Base-by-base conservation (phyloP, 2,888 invertebrate species). In the Hypselothyrea guttata region DNA sequence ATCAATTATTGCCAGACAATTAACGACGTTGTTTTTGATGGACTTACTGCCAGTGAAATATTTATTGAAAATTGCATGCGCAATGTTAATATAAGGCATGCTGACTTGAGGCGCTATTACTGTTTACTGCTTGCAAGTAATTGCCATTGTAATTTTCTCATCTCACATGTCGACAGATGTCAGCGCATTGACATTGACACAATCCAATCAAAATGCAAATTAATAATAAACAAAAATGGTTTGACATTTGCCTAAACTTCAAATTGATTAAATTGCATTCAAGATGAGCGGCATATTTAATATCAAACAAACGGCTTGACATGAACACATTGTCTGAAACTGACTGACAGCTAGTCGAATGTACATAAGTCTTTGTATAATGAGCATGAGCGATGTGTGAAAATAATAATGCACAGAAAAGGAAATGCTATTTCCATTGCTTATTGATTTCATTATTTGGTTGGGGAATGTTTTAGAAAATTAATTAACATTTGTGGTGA, bases 1-100 rank as follows among this genome's bases (percentile, higher is more conserved):
- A 85, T 83, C 81, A 82, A 85, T 85, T 85, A 85, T 84, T 82
- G 79, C 83, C 59, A 70, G 65, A 67, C 76, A 83, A 76, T 85
- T 75, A 73, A 71, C 58, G 67, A 65, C 54, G 44, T 53, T 67
- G 67, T 64, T 61, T 56, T 46, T 37, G 11, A 18, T 12, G 33
- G 42, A 27, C 40, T 41, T 34, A 57, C 59, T 60, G 48, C 53
- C 59, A 60, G 55, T 47, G 4, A 41, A 76, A 49, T 58, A 54
- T 62, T 84, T 81, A 61, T 70, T 76, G 47, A 77, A 64, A 57
- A 49, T 64, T 56, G 56, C 60, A 75, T 58, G 34, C 34, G 34
- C 42, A 40, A 22, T 65, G 75, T 62, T 57, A 58, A 58, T 61
- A 47, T 27, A 47, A 38, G 61, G 54, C 7, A 18, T 13, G 9